phyloP scores from a whole-genome alignment of 1,140 invertebrate species.

The Theocolax elegans region DNA sequence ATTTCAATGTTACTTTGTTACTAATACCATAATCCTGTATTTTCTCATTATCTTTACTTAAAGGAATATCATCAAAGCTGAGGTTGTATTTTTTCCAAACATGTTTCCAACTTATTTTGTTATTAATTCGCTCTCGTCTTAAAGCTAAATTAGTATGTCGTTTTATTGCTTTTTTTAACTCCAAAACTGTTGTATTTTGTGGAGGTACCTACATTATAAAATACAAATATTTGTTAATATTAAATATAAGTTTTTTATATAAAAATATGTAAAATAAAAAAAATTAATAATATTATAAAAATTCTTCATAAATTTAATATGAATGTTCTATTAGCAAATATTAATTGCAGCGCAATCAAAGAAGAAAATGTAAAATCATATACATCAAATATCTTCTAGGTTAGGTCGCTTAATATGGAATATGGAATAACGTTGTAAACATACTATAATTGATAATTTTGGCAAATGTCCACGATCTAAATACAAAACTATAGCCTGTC shows the following conservation, averaged over 20 bases:
- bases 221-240: conserved; percentile 14
- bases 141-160: conserved; percentile 59
- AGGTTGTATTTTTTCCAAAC: conserved; percentile 62
- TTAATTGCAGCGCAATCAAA: background rate
- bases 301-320: background rate
- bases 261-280: background rate
- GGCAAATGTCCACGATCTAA: conserved; percentile 59
- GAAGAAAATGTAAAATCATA: background rate
- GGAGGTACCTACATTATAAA: conserved; percentile 55
- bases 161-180: conserved; percentile 62
- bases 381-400: background rate
- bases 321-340: background rate
- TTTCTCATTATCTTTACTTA: conserved; percentile 55
- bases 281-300: background rate
- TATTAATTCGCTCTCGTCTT: conserved; percentile 56
- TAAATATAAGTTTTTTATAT: conserved; percentile 7
- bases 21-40: conserved; percentile 60
- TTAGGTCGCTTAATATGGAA: background rate
- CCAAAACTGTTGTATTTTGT: conserved; percentile 58
- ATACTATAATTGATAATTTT: conserved; percentile 60
- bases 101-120: conserved; percentile 65
- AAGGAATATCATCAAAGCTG: conserved; percentile 47
- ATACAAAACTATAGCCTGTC: conserved; percentile 63
- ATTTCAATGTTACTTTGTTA: conserved; percentile 57
- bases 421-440: conserved; percentile 21